Evolutionary conservation across 2,888 invertebrate species (phyloP), one percentile per base, ranked within the genome.

Genomic region (Meta bourneti): DNA sequence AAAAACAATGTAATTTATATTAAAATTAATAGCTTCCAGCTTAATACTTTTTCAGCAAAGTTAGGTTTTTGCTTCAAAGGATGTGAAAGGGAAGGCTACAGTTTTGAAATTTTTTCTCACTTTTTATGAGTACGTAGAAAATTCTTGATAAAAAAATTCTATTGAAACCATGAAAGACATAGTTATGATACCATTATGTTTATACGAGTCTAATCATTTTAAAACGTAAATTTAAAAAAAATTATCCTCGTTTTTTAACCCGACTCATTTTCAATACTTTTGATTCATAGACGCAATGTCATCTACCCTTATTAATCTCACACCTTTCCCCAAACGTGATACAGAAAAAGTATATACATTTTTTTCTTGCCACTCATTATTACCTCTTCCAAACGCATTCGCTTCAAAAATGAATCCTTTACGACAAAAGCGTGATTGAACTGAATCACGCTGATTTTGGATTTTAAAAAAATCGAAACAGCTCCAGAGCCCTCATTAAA

Each of bases 401-500:
- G 9, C 7, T 79, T 20, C 61, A 34, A 61, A 61, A 61, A 61
- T 20, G 61, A 13, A 34, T 61, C 79, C 9, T 79, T 61, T 34
- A 61, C 16, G 34, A 79, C 54, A 79, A 6, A 79, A 61, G 34
- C 77, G 77, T 79, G 34, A 79, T 13, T 11, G 61, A 7, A 77
- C 77, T n/a, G n/a, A 51, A 61, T 34, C 34, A n/a, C 52, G 52
- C 8, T 77, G 77, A 77, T 77, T 51, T 61, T 20, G 19, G 20
- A 79, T 49, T 34, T 34, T 79, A 79, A 20, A 61, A 54, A 61
- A 7, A 16, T 7, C 1, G 9, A 61, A 79, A 79, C 19, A 79
- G 19, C 11, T 13, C 20, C 5, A 34, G 34, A 79, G 52, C 6
- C 61, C 54, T 79, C 34, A 79, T 79, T 20, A 79, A 79, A 61